Percentiles rank a stretch among this genome's conserved stretches.
Conservation (phyloP, 2,113 vertebrate genomes). For the Trichechus manatus region DNA sequence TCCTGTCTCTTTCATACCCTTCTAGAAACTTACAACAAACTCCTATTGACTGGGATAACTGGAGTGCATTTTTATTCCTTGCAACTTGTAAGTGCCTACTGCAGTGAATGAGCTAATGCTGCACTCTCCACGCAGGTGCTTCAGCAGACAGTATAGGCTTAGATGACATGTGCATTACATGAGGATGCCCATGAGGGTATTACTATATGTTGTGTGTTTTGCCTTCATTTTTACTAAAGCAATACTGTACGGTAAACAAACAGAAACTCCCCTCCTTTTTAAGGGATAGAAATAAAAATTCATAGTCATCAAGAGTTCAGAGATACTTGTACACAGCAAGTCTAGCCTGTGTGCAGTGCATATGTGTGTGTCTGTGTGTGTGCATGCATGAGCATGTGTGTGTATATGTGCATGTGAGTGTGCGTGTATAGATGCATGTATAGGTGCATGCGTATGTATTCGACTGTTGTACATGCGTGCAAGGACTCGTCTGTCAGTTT, state of each 20-base stretch:
- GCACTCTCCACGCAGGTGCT: not conserved
- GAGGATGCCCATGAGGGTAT: accelerated
- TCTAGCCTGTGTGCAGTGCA: not conserved
- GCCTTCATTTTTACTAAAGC: constrained; percentile 6
- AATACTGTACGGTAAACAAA: not conserved
- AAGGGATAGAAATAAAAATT: not conserved
- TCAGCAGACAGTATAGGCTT: not conserved
- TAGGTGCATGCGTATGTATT: not conserved
- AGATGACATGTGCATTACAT: accelerated
- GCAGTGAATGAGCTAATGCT: constrained; percentile 20
- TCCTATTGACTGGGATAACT: constrained; percentile 62
- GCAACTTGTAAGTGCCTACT: not conserved
- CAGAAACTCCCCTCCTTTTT: not conserved
- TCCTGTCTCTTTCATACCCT: constrained; percentile 74
- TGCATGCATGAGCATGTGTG: not conserved
- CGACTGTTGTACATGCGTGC: not conserved
- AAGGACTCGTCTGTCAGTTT: not conserved
- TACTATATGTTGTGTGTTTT: not conserved
- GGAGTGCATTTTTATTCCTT: not conserved
- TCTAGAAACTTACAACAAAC: constrained; percentile 73
- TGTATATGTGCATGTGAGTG: not conserved
- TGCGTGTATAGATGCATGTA: too few species aligned
- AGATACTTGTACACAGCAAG: not conserved
- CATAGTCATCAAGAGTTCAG: not conserved
- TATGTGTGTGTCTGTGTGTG: not conserved